These are phyloP conservation scores for Drosophila percnosoma DNA, from an alignment of 2,888 invertebrate species.

Conservation along the genomic window DNA sequence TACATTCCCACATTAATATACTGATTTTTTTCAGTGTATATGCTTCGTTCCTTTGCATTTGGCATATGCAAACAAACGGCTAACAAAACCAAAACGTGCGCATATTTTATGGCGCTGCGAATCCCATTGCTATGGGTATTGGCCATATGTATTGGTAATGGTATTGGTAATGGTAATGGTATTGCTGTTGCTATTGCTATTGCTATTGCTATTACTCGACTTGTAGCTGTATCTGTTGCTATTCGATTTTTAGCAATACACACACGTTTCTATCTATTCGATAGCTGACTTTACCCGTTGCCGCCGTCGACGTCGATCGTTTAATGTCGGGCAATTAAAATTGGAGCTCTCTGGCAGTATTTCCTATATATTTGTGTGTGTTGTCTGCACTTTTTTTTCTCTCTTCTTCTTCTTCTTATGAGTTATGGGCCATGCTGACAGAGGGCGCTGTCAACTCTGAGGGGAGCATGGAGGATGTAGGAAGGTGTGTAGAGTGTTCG, in stretches of 20 bases:
- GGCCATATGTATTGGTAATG: slow-evolving; percentile 23
- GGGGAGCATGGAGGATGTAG: not conserved
- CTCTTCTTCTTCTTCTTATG: slow-evolving; percentile 41
- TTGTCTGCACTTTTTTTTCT: slow-evolving; percentile 18
- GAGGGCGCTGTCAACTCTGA: slow-evolving; percentile 33
- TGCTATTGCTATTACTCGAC: slow-evolving; percentile 14
- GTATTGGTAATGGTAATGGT: slow-evolving; percentile 33
- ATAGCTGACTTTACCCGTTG: slow-evolving; percentile 34
- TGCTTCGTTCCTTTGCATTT: slow-evolving; percentile 29
- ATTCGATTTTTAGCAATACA: slow-evolving; percentile 13
- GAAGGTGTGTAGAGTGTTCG: not conserved
- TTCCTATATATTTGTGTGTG: slow-evolving; percentile 31
- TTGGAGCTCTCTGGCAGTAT: slow-evolving; percentile 54
- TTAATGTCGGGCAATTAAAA: slow-evolving; percentile 81
- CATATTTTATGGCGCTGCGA: slow-evolving; percentile 76
- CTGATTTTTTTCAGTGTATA: not conserved
- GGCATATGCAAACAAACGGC: slow-evolving; percentile 75
- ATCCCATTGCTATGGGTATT: slow-evolving; percentile 42
- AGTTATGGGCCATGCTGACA: slow-evolving; percentile 68
- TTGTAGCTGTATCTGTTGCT: slow-evolving; percentile 16
- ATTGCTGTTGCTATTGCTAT: slow-evolving; percentile 14
- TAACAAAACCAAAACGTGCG: slow-evolving; percentile 78
- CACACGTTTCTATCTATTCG: slow-evolving; percentile 25
- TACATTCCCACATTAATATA: not conserved
- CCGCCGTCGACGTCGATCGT: slow-evolving; percentile 65